A percentile compares a stretch with the other conserved stretches of the same genome.
These are phyloP conservation scores for Heliconius charithonia DNA, from an alignment of 2,888 invertebrate genomes.

Conservation along the genomic window DNA sequence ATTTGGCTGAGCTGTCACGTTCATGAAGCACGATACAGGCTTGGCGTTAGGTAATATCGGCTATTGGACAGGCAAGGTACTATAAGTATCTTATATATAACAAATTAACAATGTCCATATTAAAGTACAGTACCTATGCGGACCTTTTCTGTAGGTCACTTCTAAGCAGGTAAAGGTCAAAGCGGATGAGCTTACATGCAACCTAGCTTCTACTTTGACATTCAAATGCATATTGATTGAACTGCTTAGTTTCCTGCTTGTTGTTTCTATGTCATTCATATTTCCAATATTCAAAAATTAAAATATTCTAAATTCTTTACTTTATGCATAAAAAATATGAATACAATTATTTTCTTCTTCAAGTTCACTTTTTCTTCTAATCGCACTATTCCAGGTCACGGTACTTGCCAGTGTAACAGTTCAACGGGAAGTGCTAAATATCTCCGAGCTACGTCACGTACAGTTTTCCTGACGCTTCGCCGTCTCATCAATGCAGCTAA, in stretches of 20 bases:
- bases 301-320: not conserved
- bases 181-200: slow-evolving; percentile 27
- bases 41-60: slow-evolving; percentile 12
- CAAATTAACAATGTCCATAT: slow-evolving; percentile 1
- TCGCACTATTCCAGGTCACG: too few species aligned
- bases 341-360: too few species aligned
- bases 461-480: too few species aligned
- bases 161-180: slow-evolving; percentile 27
- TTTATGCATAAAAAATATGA: not conserved
- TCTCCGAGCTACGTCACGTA: too few species aligned
- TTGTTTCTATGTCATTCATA: slow-evolving; percentile 4
- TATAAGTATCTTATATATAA: not conserved
- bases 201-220: slow-evolving; percentile 24
- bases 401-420: too few species aligned
- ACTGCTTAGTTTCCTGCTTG: slow-evolving; percentile 19
- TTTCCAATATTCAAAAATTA: not conserved
- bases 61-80: not conserved
- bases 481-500: too few species aligned
- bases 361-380: too few species aligned
- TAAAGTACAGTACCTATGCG: slow-evolving; percentile 15
- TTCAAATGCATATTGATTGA: slow-evolving; percentile 23
- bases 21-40: slow-evolving; percentile 18
- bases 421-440: too few species aligned
- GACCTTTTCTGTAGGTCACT: slow-evolving; percentile 25
- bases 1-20: slow-evolving; percentile 33